phyloP scores from a whole-genome alignment of 2,888 invertebrate species.

The Eupithecia subfuscata region DNA sequence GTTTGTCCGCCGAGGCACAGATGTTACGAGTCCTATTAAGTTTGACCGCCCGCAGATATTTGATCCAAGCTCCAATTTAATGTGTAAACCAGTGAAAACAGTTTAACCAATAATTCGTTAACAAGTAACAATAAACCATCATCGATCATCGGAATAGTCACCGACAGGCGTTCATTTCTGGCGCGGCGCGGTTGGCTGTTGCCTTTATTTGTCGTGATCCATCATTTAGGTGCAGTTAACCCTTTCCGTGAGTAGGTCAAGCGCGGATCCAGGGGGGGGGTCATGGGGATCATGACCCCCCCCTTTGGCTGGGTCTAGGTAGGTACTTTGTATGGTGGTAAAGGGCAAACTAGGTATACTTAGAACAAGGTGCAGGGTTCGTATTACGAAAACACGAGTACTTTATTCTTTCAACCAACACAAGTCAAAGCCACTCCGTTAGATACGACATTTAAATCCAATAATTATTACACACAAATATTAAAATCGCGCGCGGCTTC shows the following conservation, averaged over 20 bases:
- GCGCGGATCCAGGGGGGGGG: too few species aligned
- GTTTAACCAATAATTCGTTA: conserved; percentile 11
- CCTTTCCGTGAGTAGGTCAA: conserved; percentile 8
- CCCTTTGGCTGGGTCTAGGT: too few species aligned
- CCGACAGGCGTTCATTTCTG: conserved; percentile 26
- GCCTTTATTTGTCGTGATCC: conserved; percentile 33
- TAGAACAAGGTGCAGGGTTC: too few species aligned
- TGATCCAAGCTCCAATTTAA: neutral
- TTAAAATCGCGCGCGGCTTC: too few species aligned
- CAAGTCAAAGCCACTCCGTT: too few species aligned
- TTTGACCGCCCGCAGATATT: neutral
- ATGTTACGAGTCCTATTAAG: neutral
- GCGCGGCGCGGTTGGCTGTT: neutral
- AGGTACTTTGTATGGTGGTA: too few species aligned
- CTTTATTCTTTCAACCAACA: too few species aligned
- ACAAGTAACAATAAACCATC: conserved; percentile 23
- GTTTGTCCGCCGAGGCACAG: neutral
- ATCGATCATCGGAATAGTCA: conserved; percentile 39
- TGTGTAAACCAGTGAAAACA: conserved; percentile 10
- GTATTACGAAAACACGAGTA: too few species aligned
- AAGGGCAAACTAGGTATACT: too few species aligned
- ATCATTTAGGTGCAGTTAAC: conserved; percentile 20
- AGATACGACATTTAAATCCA: too few species aligned
- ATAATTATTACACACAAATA: too few species aligned
- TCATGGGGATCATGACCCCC: too few species aligned